These are phyloP conservation scores for Ichneumoninae sp. DNA, from an alignment of 2,888 invertebrate genomes.

Conservation along the genomic window DNA sequence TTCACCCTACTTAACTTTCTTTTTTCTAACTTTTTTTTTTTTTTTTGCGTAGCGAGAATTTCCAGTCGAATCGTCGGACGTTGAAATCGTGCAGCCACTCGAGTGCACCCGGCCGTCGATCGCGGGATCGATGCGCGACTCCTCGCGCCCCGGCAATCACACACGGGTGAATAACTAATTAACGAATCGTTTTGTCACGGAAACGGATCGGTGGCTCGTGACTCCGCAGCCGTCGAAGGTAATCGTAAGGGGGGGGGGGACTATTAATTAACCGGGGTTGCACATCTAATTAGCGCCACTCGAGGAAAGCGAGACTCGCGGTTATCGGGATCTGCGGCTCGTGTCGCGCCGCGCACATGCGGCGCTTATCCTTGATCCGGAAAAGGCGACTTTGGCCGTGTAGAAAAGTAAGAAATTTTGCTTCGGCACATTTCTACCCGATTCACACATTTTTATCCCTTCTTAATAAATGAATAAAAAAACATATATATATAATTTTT, in stretches of 20 bases:
- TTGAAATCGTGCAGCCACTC: slow-evolving; percentile 34
- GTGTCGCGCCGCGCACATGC: neutral
- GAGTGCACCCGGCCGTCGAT: slow-evolving; percentile 7
- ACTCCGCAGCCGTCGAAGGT: slow-evolving; percentile 53
- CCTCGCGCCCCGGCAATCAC: slow-evolving; percentile 11
- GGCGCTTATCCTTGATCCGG: slow-evolving; percentile 2
- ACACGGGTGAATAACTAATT: slow-evolving; percentile 67
- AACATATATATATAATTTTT: no score
- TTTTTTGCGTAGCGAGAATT: neutral
- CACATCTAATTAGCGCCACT: slow-evolving; percentile 56
- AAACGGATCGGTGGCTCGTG: slow-evolving; percentile 65
- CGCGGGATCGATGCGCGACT: slow-evolving; percentile 9
- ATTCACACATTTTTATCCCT: neutral
- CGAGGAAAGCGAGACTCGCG: slow-evolving; percentile 17
- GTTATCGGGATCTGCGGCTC: slow-evolving; percentile 33
- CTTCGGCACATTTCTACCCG: neutral
- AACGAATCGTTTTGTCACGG: slow-evolving; percentile 64
- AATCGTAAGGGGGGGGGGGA: slow-evolving; percentile 16
- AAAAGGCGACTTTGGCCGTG: neutral
- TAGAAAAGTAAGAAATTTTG: neutral
- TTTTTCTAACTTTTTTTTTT: no score
- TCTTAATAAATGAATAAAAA: neutral
- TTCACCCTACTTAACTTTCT: no score
- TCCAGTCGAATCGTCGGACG: neutral
- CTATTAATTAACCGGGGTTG: slow-evolving; percentile 59